Conservation (phyloP, 2,888 invertebrate species). For the Coremacera marginata region DNA sequence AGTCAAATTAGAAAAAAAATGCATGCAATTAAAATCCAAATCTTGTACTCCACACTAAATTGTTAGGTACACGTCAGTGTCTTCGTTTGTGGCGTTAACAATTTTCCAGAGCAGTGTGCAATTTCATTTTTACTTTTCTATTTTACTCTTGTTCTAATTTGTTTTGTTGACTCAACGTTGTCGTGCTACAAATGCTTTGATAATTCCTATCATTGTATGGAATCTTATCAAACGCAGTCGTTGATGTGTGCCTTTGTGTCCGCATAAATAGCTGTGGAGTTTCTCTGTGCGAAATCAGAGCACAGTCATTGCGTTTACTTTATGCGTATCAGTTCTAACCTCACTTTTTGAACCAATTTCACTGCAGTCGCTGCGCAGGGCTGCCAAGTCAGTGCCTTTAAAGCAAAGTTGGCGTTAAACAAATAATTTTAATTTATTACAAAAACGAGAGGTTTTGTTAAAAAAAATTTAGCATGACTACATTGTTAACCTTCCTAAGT, state of each 20-base stretch:
- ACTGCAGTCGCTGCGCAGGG: slow-evolving; percentile 5
- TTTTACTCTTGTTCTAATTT: background rate
- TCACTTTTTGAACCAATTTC: slow-evolving; percentile 25
- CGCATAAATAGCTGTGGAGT: no score
- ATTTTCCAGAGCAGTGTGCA: background rate
- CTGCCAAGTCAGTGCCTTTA: background rate
- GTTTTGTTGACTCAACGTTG: background rate
- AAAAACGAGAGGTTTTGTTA: no score
- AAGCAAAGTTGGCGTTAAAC: no score
- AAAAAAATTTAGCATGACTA: no score
- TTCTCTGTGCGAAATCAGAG: background rate
- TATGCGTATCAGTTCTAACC: slow-evolving; percentile 40
- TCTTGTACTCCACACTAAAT: background rate
- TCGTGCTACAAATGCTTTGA: no score
- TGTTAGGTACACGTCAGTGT: slow-evolving; percentile 23
- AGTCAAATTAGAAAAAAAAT: background rate
- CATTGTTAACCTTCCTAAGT: no score
- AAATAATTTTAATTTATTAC: no score
- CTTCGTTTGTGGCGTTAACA: background rate
- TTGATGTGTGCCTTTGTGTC: no score
- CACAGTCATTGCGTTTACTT: slow-evolving; percentile 7
- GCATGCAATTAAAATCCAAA: background rate
- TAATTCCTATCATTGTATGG: no score
- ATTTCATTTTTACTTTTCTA: no score
- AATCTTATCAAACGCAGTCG: no score